Percentiles rank a stretch among this genome's conserved stretches.
Evolutionary conservation across 1,140 invertebrate species (phyloP).

Genomic region (Cyphomyrmex costatus): DNA sequence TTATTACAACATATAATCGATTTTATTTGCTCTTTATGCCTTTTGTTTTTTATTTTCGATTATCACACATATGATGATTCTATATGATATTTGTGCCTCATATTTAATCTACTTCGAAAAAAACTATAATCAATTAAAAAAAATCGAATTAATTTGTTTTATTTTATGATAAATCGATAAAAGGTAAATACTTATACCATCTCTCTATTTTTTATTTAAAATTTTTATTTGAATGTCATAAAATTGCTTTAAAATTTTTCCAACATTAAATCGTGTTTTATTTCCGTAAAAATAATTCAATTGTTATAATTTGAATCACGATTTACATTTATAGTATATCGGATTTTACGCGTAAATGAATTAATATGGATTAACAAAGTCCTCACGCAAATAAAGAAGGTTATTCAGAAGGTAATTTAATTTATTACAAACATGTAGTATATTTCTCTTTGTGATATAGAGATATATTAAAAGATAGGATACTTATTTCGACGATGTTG

Average conservation of each 20-base stretch:
- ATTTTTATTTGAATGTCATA: background rate
- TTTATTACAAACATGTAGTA: slow-evolving; percentile 26
- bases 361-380: slow-evolving; percentile 22
- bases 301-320: background rate
- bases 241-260: background rate
- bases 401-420: slow-evolving; percentile 44
- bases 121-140: background rate
- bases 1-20: slow-evolving; percentile 25
- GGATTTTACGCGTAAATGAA: slow-evolving; percentile 34
- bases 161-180: background rate
- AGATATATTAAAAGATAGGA: slow-evolving; percentile 65
- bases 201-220: background rate
- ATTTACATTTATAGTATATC: background rate
- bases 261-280: background rate
- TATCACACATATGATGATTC: background rate
- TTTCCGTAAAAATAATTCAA: slow-evolving; percentile 5
- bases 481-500: slow-evolving; percentile 62
- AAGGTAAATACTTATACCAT: background rate
- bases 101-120: background rate
- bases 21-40: slow-evolving; percentile 42
- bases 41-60: background rate
- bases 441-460: slow-evolving; percentile 67
- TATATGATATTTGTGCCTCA: background rate
- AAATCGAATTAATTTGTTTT: background rate
- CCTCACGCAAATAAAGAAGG: background rate